These are phyloP conservation scores for Ectemnius cavifrons DNA, from an alignment of 2,888 invertebrate species.

Conservation along the genomic window DNA sequence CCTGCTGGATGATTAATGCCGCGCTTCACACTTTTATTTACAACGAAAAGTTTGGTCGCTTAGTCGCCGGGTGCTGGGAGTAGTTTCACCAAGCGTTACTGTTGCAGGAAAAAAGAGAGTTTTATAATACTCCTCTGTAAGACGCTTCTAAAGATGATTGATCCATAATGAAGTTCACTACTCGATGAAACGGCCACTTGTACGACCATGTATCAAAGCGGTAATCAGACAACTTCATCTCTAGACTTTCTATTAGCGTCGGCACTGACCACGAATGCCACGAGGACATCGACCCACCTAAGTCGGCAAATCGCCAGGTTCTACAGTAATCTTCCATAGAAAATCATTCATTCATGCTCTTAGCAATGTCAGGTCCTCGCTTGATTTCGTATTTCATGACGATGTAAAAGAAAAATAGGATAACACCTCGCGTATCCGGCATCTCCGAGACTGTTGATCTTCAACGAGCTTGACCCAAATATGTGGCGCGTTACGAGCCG, in stretches of 20 bases:
- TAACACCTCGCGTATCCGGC: slow-evolving; percentile 26
- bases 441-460: slow-evolving; percentile 33
- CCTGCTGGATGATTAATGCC: slow-evolving; percentile 25
- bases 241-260: neutral
- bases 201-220: too few species aligned
- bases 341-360: neutral
- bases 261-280: neutral
- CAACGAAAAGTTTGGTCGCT: neutral
- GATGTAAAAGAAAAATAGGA: slow-evolving; percentile 47
- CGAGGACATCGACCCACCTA: neutral
- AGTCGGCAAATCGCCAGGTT: slow-evolving; percentile 10
- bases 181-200: too few species aligned
- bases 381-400: slow-evolving; percentile 33
- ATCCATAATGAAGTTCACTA: too few species aligned
- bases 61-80: too few species aligned
- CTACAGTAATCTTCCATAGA: neutral
- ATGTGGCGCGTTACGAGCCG: slow-evolving; percentile 25
- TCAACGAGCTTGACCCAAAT: slow-evolving; percentile 52
- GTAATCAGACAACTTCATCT: too few species aligned
- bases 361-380: neutral
- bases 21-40: slow-evolving; percentile 33
- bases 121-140: too few species aligned
- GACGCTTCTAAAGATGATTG: too few species aligned
- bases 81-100: too few species aligned
- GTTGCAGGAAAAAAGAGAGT: too few species aligned